These are phyloP conservation scores for Naja naja DNA, from an alignment of 2,113 vertebrate species.

Conservation along the genomic window DNA sequence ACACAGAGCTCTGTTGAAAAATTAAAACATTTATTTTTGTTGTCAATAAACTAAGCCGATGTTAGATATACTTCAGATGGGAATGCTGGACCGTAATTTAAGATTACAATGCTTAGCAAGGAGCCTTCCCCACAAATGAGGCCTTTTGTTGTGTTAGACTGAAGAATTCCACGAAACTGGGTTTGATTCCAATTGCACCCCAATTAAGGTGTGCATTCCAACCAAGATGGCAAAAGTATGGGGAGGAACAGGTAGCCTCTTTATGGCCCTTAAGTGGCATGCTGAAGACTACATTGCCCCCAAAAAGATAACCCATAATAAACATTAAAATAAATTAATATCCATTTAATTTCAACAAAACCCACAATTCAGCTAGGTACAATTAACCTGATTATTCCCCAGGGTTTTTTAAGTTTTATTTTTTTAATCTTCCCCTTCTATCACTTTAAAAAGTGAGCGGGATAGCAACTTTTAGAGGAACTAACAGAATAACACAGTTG, in stretches of 20 bases:
- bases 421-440: not conserved
- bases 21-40: conserved; percentile 40
- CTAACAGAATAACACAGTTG: too few species aligned
- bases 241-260: not conserved
- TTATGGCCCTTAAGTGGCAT: not conserved
- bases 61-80: conserved; percentile 52
- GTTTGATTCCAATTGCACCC: not conserved
- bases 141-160: not conserved
- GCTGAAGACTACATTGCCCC: not conserved
- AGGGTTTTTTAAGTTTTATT: not conserved
- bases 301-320: not conserved
- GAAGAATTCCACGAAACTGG: not conserved
- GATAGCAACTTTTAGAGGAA: not conserved
- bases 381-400: not conserved
- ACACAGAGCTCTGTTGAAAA: conserved; percentile 38
- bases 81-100: conserved; percentile 48
- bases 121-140: not conserved
- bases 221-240: not conserved
- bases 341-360: not conserved
- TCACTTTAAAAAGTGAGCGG: not conserved
- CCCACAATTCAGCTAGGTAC: not conserved
- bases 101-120: not conserved
- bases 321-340: not conserved
- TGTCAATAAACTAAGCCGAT: conserved; percentile 8
- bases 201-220: not conserved